A percentile compares a stretch with the other conserved stretches of the same genome.
phyloP scores from a whole-genome alignment of 2,888 invertebrate genomes.

The Spodoptera picta region DNA sequence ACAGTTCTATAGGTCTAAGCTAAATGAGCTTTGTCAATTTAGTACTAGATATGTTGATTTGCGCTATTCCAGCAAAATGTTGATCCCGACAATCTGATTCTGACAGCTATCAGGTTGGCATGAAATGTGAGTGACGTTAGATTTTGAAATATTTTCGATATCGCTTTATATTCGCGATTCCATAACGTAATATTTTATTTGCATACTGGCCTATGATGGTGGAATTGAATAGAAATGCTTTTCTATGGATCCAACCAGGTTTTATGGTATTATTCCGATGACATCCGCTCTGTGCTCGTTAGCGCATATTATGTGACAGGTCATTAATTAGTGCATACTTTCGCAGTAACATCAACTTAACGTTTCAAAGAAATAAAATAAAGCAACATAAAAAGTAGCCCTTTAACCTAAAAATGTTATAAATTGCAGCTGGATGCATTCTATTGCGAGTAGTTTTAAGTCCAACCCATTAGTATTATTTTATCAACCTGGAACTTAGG shows the following conservation, averaged over 20 bases:
- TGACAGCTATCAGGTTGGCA: conserved; percentile 41
- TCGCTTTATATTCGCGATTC: conserved; percentile 18
- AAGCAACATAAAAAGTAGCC: too few relatives aligned
- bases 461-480: too few relatives aligned
- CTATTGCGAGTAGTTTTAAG: too few relatives aligned
- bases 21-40: conserved; percentile 24
- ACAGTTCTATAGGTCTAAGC: conserved; percentile 21
- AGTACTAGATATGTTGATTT: conserved; percentile 16
- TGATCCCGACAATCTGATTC: conserved; percentile 28
- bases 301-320: not conserved
- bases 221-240: not conserved
- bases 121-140: conserved; percentile 43
- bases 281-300: not conserved
- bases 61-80: conserved; percentile 9
- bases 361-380: too few relatives aligned
- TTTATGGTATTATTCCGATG: not conserved
- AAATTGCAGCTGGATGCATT: too few relatives aligned
- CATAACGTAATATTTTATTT: conserved; percentile 16
- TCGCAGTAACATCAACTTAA: too few relatives aligned
- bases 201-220: not conserved
- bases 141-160: conserved; percentile 37
- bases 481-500: too few relatives aligned
- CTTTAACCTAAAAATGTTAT: too few relatives aligned
- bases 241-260: too few relatives aligned
- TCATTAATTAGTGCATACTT: too few relatives aligned